Base-by-base conservation (phyloP, 92 coral and sea anemone genomes). In the Isaurus tuberculatus region DNA sequence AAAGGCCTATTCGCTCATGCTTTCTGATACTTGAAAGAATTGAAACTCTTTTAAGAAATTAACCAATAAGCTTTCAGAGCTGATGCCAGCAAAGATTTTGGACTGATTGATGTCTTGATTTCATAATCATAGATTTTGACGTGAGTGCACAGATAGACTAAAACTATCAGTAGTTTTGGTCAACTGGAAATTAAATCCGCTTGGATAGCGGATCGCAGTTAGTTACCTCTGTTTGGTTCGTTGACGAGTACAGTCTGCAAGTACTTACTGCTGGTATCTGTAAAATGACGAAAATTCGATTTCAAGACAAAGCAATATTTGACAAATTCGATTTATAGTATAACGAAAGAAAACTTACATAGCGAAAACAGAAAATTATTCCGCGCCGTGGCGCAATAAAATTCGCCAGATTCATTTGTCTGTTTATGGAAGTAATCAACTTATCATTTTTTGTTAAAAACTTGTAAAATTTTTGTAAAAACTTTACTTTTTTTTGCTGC, bases 341-440 rank as follows among this genome's bases (percentile, higher is more conserved):
- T 16, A 34, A 34, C 8, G 1, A 16, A 30, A 6, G 0, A 16
- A 3, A 44, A 72, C 78, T 72, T 44, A 72, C 78, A 4, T 42
- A 60, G 34, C 78, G 78, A 72, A 72, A 72, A 43, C 32, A 28
- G 22, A 72, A 20, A 8, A 9, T n/a, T 22, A 72, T 46, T 44
- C 78, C 78, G 9, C 78, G 78, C 57, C 78, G 60, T 17, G 43
- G 60, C 60, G 78, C 61, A 26, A 44, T 22, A 1, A 72, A 72
- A 44, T 55, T 27, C 60, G 14, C 5, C 61, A 43, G 15, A 29
- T 55, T 44, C 78, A 72, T 72, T 17, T 37, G 36, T 15, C 10
- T 42, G 34, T 17, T 10, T 7, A 30, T 27, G 27, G 36, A 20
- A 43, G 16, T 32, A 13, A 17, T 72, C 36, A 72, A 22, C 14